Base-by-base conservation (phyloP, 2,888 invertebrate genomes). In the Dione juno region DNA sequence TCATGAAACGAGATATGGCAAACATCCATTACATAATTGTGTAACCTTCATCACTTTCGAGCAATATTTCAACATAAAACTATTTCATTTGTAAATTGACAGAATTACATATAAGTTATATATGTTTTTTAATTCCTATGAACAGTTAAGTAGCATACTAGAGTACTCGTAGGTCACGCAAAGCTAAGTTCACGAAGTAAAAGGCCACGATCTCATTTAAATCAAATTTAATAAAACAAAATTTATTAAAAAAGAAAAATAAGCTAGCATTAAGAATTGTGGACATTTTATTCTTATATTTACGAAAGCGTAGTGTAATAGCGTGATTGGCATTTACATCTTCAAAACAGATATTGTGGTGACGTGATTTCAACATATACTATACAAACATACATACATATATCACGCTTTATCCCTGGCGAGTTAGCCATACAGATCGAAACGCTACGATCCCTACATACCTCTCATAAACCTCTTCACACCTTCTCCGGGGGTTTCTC, bases 121-220 rank as follows among this genome's bases (percentile, higher is more conserved):
- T 50, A 9, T 54, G n/a, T 54, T 54, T 53, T 19, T 57, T 57
- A 57, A 45, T 57, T 57, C 57, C 11, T 57, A 40, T 57, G 57
- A 57, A 28, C 40, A 40, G 35, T 37, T 16, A 57, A 54, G 35
- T 54, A 54, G 54, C n/a, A n/a, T 54, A 40, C 7, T 57, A 37
- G 37, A 57, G 37, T 57, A 19, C 16, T 19, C 57, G 57, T 57
- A 57, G 57, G 37, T 57, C 57, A 57, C 37, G 57, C 57, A 16
- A 57, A 57, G 16, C 37, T 37, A 57, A 37, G 16, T 16, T 57
- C 54, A 57, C 54, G 54, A 57, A 37, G 54, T 57, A 54, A 54
- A 37, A 54, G 11, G 10, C 16, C 16, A 57, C 37, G 37, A 37
- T 57, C 1, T 16, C 13, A 11, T 37, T 3, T n/a, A 37, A 28